These are phyloP conservation scores for Patella vulgata DNA, from an alignment of 1,140 invertebrate genomes.

Conservation along the genomic window DNA sequence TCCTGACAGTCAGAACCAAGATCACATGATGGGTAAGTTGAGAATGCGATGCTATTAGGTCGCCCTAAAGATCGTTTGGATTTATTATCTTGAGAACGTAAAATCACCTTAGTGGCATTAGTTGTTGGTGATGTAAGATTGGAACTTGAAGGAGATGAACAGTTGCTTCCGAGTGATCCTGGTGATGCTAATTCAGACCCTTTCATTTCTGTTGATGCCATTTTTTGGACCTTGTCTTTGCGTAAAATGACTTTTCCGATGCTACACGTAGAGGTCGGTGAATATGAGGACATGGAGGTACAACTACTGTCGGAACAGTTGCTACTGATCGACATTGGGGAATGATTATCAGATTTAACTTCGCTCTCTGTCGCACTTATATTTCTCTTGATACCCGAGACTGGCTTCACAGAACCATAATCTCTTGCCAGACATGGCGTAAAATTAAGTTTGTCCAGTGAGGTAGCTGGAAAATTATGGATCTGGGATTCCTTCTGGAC, in stretches of 20 bases:
- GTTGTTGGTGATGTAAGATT: slow-evolving; percentile 15
- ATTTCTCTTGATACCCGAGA: slow-evolving; percentile 1
- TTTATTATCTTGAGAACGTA: slow-evolving; percentile 55
- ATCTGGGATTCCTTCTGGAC: slow-evolving; percentile 20
- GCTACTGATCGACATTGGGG: slow-evolving; percentile 33
- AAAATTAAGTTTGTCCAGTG: slow-evolving; percentile 62
- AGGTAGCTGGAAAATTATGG: slow-evolving; percentile 56
- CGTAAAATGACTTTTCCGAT: not conserved
- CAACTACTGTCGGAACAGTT: slow-evolving; percentile 23
- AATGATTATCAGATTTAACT: slow-evolving; percentile 17
- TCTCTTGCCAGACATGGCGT: slow-evolving; percentile 57
- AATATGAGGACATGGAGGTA: slow-evolving; percentile 24
- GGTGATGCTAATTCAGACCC: not conserved
- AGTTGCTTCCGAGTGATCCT: not conserved
- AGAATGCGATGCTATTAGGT: slow-evolving; percentile 65
- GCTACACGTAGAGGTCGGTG: no score
- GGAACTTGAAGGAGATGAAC: slow-evolving; percentile 4
- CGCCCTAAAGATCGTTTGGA: slow-evolving; percentile 53
- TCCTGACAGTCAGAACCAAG: slow-evolving; percentile 45
- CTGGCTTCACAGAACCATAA: slow-evolving; percentile 10
- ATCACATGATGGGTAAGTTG: slow-evolving; percentile 61
- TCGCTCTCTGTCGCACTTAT: slow-evolving; percentile 2
- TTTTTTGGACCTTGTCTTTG: slow-evolving; percentile 8
- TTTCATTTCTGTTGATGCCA: not conserved
- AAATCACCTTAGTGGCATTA: slow-evolving; percentile 39